A percentile compares a stretch with the other conserved stretches of the same genome.
phyloP scores from a whole-genome alignment of 1,140 invertebrate genomes.

The Radopholus similis region DNA sequence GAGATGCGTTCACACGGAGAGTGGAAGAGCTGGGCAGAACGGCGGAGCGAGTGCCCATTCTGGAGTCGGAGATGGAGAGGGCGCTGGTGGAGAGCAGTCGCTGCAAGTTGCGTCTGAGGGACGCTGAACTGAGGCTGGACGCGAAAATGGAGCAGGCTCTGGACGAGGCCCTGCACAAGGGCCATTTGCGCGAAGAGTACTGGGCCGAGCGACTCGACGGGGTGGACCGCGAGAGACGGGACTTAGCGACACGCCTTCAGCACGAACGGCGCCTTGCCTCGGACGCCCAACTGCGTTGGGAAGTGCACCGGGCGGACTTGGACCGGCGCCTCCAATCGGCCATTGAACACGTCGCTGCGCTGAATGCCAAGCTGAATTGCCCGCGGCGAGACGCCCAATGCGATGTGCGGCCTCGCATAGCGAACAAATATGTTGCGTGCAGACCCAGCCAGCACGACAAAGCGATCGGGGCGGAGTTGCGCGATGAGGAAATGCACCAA shows the following conservation, averaged over 20 bases:
- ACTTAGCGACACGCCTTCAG: slow-evolving; percentile 20
- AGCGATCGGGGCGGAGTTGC: slow-evolving; percentile 33
- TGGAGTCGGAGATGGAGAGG: slow-evolving; percentile 45
- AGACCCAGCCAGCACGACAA: slow-evolving; percentile 43
- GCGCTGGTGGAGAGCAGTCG: slow-evolving; percentile 41
- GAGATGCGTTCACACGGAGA: slow-evolving; percentile 39
- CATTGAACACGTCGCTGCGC: slow-evolving; percentile 46
- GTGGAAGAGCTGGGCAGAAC: slow-evolving; percentile 34
- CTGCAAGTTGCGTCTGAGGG: slow-evolving; percentile 44
- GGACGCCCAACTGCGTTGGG: slow-evolving; percentile 3
- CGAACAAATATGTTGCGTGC: slow-evolving; percentile 58
- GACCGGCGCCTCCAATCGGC: slow-evolving; percentile 41
- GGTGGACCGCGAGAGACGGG: slow-evolving; percentile 27
- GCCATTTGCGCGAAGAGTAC: slow-evolving; percentile 36
- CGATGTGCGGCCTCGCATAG: slow-evolving; percentile 37
- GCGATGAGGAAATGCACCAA: slow-evolving; percentile 29
- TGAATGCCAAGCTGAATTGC: slow-evolving; percentile 40
- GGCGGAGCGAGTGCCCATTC: slow-evolving; percentile 40
- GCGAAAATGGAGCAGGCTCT: slow-evolving; percentile 27
- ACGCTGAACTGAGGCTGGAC: slow-evolving; percentile 40
- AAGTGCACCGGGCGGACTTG: slow-evolving; percentile 42
- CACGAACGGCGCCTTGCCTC: neutral
- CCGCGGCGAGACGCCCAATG: slow-evolving; percentile 49
- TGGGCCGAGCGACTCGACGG: slow-evolving; percentile 46
- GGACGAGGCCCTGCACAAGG: slow-evolving; percentile 44